phyloP scores from a whole-genome alignment of 2,113 vertebrate species.

The Trochalopteron elliotii region DNA sequence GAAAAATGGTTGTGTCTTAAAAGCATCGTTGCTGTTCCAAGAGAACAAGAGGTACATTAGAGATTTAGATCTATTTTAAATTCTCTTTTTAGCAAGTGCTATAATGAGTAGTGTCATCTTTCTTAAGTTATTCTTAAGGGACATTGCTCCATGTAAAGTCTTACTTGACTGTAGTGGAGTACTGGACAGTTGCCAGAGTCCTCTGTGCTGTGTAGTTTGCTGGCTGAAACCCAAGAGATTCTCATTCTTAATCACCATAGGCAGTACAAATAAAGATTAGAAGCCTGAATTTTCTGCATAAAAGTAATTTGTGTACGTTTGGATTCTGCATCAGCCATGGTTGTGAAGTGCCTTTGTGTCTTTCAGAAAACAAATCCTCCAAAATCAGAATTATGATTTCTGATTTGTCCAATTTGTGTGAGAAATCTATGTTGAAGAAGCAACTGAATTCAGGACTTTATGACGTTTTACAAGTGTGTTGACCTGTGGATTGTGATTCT shows the following conservation, averaged over 20 bases:
- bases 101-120: not conserved
- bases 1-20: not conserved
- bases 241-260: not conserved
- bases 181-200: not conserved
- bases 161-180: not conserved
- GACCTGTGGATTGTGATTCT: not conserved
- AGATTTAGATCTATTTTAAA: not conserved
- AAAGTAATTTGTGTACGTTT: not conserved
- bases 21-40: not conserved
- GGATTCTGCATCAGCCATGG: not conserved
- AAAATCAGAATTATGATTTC: not conserved
- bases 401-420: not conserved
- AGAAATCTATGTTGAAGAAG: not conserved
- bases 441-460: not conserved
- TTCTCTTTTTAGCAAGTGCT: not conserved
- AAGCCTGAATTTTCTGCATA: not conserved
- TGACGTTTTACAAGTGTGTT: not conserved
- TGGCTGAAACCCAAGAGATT: not conserved
- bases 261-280: not conserved
- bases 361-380: not conserved
- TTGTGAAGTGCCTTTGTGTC: not conserved
- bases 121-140: not conserved
- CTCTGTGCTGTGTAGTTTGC: not conserved
- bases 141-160: not conserved
- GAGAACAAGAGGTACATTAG: not conserved